phyloP scores from a whole-genome alignment of 2,888 invertebrate species.

The Stenolophus ochropezus region DNA sequence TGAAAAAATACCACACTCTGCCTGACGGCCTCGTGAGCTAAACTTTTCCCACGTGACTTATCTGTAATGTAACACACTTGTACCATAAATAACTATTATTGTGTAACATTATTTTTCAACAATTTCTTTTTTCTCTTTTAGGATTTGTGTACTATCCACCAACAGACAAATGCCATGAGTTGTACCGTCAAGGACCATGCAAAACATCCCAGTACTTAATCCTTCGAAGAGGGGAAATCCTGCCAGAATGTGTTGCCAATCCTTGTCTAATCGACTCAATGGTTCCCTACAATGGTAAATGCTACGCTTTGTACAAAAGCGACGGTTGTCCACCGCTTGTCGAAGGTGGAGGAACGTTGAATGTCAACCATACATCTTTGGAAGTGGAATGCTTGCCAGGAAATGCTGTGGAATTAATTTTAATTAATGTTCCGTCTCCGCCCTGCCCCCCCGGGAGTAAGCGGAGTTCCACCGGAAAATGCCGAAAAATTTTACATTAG shows the following conservation, averaged over 20 bases:
- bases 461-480: conserved; percentile 66
- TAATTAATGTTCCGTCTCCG: conserved; percentile 60
- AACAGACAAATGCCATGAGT: conserved; percentile 78
- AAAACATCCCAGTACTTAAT: conserved; percentile 75
- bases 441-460: conserved; percentile 68
- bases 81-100: no score
- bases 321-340: conserved; percentile 72
- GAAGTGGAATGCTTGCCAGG: conserved; percentile 76
- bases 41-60: no score
- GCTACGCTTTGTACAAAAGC: conserved; percentile 72
- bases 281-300: conserved; percentile 73
- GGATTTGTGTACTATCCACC: conserved; percentile 79
- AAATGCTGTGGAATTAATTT: conserved; percentile 61
- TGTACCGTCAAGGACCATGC: conserved; percentile 81
- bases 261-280: conserved; percentile 76
- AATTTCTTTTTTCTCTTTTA: conserved; percentile 64
- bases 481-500: conserved; percentile 61
- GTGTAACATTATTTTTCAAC: no score
- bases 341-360: conserved; percentile 74
- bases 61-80: no score
- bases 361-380: conserved; percentile 78
- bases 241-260: conserved; percentile 79
- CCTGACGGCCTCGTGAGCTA: no score
- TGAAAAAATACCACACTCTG: no score
- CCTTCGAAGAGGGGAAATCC: conserved; percentile 73